Percentiles rank a stretch among this genome's conserved stretches.
Conservation (phyloP, 2,797 vertebrate species). For the Pteropus rufus region DNA sequence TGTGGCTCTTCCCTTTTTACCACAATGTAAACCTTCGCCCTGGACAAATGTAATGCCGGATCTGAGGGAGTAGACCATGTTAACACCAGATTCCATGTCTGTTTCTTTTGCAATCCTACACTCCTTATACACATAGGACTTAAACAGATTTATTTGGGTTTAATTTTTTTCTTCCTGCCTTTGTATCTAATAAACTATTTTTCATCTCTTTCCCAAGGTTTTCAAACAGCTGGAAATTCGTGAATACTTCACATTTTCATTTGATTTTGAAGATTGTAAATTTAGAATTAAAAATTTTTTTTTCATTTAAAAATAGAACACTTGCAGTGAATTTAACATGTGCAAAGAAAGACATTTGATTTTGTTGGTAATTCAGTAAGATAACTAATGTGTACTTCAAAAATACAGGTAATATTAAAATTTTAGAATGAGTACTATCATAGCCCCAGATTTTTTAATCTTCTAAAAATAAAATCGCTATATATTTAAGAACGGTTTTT, state of each 20-base stretch:
- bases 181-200: conserved; percentile 57
- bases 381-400: conserved; percentile 58
- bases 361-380: conserved; percentile 64
- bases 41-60: neutral
- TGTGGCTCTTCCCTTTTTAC: neutral
- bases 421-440: conserved; percentile 34
- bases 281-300: conserved; percentile 37
- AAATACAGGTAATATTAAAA: conserved; percentile 53
- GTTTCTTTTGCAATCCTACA: conserved; percentile 30
- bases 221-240: conserved; percentile 52
- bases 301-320: conserved; percentile 59
- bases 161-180: conserved; percentile 41
- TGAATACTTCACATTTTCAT: conserved; percentile 46
- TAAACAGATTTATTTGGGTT: conserved; percentile 30
- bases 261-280: conserved; percentile 58
- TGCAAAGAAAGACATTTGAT: conserved; percentile 55
- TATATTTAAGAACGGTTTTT: neutral
- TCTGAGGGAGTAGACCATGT: neutral
- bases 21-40: neutral
- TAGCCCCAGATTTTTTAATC: conserved; percentile 28
- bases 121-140: neutral
- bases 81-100: neutral
- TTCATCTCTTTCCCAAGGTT: conserved; percentile 54
- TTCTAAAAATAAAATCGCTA: conserved; percentile 48
- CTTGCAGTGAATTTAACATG: conserved; percentile 56